Evolutionary conservation across 2,797 vertebrate genomes (phyloP), one percentile per base, ranked within the genome.

Genomic region (Eutrigla gurnardus): DNA sequence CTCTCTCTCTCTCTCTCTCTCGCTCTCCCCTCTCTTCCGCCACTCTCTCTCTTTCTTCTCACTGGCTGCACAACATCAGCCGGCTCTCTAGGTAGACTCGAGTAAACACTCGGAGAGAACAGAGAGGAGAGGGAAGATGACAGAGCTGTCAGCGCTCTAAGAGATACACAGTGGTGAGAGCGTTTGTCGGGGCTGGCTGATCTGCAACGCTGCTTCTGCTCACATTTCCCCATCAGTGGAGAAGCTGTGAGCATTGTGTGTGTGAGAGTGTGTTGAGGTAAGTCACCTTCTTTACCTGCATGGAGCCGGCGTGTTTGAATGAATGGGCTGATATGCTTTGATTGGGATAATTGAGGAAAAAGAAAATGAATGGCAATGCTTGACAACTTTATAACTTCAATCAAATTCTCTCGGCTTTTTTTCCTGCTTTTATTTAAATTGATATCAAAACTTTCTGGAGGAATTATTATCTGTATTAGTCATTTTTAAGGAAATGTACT

Each of bases 61-160:
- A 72, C 86, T 87, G 84, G 88, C 91, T 89, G 74, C 79, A 84
- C 92, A 92, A 89, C 93, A 94, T 93, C 94, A 94, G 93, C 89
- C 78, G 76, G 82, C 90, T 92, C 89, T 89, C 85, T 89, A 92
- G 93, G 92, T 94, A 90, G 89, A 92, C 63, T 91, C 81, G 82
- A 93, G 85, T 90, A 91, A 93, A 91, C 91, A 89, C 90, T 92
- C 77, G 83, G 80, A 85, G 89, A 91, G 85, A 87, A 82, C 69
- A 88, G 88, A 78, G 86, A 84, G 83, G 73, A 59, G 81, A 81
- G 85, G 74, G 68, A 87, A 84, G 86, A 94, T 94, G 93, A 92
- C 93, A 92, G 91, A 91, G 89, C 91, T 93, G 92, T 93, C 93
- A 93, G 90, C 70, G 69, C 88, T 91, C 69, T 92, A 84, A 92